A percentile compares a stretch with the other conserved stretches of the same genome.
phyloP scores from a whole-genome alignment of 2,888 invertebrate genomes.

The Anthoptus insignis region DNA sequence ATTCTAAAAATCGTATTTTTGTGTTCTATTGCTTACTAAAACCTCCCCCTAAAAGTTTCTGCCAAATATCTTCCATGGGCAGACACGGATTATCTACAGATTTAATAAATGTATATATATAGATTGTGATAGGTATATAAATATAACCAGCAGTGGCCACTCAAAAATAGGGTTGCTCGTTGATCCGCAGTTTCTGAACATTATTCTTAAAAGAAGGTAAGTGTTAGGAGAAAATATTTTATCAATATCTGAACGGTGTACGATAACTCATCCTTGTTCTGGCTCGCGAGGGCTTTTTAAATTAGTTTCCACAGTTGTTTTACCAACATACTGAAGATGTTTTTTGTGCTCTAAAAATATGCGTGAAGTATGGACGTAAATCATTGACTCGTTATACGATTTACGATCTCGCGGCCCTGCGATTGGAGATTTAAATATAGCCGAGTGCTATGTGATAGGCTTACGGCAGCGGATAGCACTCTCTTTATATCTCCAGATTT shows the following conservation, averaged over 20 bases:
- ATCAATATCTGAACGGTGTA: background rate
- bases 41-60: too few species aligned
- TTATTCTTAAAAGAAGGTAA: too few species aligned
- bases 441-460: constrained; percentile 61
- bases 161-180: too few species aligned
- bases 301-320: constrained; percentile 26
- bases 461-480: constrained; percentile 52
- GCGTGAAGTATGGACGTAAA: constrained; percentile 69
- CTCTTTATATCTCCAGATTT: constrained; percentile 2
- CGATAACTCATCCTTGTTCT: background rate
- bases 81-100: too few species aligned
- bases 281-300: constrained; percentile 10
- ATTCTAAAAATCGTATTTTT: too few species aligned
- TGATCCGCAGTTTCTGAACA: too few species aligned
- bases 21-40: too few species aligned
- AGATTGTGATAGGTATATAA: too few species aligned
- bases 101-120: too few species aligned
- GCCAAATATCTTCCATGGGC: too few species aligned
- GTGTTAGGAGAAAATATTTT: background rate
- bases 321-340: constrained; percentile 52
- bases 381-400: constrained; percentile 83
- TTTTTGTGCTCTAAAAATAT: constrained; percentile 68
- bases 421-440: constrained; percentile 78
- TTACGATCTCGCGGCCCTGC: constrained; percentile 75
- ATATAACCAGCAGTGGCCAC: too few species aligned